A percentile compares a stretch with the other conserved stretches of the same genome.
Evolutionary conservation across 2,797 vertebrate genomes (phyloP).

Genomic region (Xenopus petersii): DNA sequence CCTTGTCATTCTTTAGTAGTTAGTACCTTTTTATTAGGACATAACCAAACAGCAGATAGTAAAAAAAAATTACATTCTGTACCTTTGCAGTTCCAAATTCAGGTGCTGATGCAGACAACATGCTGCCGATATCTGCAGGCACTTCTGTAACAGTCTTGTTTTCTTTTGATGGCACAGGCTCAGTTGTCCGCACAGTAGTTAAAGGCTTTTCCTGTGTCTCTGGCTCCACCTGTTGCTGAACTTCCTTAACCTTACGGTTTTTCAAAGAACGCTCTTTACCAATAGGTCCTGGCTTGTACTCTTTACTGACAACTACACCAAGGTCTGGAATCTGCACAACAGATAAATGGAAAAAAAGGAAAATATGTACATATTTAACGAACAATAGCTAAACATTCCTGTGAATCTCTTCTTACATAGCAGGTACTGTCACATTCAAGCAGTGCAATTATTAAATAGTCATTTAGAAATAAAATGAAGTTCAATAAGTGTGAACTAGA

Average conservation of each 20-base stretch:
- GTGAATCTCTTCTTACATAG: too few species aligned
- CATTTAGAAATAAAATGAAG: too few species aligned
- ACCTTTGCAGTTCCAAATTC: constrained; percentile 90
- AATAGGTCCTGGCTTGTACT: constrained; percentile 96
- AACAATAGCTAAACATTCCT: too few species aligned
- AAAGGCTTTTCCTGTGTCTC: constrained; percentile 83
- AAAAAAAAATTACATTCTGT: constrained; percentile 10
- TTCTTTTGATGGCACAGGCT: constrained; percentile 80
- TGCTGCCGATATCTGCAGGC: constrained; percentile 86
- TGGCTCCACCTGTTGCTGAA: constrained; percentile 77
- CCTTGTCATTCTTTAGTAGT: too few species aligned
- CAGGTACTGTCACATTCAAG: too few species aligned
- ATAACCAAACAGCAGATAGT: too few species aligned
- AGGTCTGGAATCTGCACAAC: constrained; percentile 85
- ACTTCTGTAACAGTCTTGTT: constrained; percentile 78
- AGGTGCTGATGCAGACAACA: constrained; percentile 90
- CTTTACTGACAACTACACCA: constrained; percentile 88
- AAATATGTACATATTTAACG: too few species aligned
- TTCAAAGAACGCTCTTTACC: constrained; percentile 95
- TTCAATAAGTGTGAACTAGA: too few species aligned
- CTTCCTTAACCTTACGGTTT: constrained; percentile 95
- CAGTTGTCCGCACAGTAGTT: constrained; percentile 74
- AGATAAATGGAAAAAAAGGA: neutral
- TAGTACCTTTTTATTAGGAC: too few species aligned
- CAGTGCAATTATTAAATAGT: too few species aligned